Evolutionary conservation across 2,113 vertebrate species (phyloP).

Genomic region (Rostratula benghalensis): DNA sequence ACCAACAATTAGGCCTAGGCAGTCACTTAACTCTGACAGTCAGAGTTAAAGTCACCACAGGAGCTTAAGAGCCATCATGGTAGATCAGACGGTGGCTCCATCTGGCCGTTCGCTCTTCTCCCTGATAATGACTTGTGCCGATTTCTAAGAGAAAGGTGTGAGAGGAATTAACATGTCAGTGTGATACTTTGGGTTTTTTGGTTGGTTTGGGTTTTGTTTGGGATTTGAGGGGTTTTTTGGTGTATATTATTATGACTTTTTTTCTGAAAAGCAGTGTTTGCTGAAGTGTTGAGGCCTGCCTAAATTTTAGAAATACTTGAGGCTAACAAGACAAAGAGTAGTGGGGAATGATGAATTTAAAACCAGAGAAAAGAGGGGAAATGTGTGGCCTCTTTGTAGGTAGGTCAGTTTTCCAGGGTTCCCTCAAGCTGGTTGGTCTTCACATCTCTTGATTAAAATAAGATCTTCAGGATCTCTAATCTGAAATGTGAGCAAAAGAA

Average conservation of each 20-base stretch:
- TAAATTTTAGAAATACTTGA: not conserved
- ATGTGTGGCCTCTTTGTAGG: not conserved
- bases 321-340: not conserved
- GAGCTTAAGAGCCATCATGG: fast-evolving
- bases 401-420: not conserved
- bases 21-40: not conserved
- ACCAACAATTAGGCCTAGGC: not conserved
- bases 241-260: not conserved
- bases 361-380: not conserved
- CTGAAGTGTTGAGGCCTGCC: not conserved
- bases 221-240: too few relatives aligned
- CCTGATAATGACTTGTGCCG: not conserved
- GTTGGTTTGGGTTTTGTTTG: not conserved
- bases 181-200: too few relatives aligned
- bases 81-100: not conserved
- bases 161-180: not conserved
- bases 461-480: not conserved
- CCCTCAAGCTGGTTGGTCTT: fast-evolving
- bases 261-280: not conserved
- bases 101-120: not conserved
- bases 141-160: not conserved
- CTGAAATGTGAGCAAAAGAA: not conserved
- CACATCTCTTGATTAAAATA: not conserved
- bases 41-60: not conserved
- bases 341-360: not conserved